Evolutionary conservation across 2,113 vertebrate genomes (phyloP).

Genomic region (Sigmodon hispidus): DNA sequence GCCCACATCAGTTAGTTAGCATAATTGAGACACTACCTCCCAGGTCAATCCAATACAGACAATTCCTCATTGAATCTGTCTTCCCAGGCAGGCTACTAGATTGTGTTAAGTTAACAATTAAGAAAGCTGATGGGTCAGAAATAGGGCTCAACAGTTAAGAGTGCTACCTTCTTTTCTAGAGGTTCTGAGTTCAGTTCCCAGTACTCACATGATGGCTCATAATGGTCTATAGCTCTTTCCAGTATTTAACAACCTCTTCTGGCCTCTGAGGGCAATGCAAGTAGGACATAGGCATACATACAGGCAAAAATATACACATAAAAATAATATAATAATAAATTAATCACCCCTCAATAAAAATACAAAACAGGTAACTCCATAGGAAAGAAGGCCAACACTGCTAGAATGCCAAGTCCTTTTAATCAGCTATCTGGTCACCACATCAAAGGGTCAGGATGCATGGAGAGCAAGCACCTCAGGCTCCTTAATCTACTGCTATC

Average conservation of each 20-base stretch:
- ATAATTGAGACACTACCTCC: neutral
- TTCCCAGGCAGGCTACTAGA: neutral
- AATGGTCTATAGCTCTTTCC: neutral
- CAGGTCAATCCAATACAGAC: neutral
- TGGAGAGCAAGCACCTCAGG: neutral
- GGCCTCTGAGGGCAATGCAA: neutral
- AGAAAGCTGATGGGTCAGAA: neutral
- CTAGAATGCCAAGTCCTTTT: neutral
- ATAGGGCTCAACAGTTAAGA: neutral
- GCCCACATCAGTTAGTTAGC: neutral
- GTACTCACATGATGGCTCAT: neutral
- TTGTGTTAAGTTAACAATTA: neutral
- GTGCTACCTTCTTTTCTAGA: neutral
- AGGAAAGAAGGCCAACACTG: neutral
- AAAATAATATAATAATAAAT: neutral
- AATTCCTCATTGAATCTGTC: neutral
- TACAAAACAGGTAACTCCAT: neutral
- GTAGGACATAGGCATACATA: neutral
- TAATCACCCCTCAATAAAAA: neutral
- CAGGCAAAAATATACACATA: neutral
- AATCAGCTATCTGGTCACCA: neutral
- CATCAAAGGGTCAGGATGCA: neutral
- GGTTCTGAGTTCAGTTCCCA: neutral
- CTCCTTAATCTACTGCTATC: neutral
- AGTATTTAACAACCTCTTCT: neutral